Base-by-base conservation (phyloP, 2,888 invertebrate genomes). In the Plebejus argus region DNA sequence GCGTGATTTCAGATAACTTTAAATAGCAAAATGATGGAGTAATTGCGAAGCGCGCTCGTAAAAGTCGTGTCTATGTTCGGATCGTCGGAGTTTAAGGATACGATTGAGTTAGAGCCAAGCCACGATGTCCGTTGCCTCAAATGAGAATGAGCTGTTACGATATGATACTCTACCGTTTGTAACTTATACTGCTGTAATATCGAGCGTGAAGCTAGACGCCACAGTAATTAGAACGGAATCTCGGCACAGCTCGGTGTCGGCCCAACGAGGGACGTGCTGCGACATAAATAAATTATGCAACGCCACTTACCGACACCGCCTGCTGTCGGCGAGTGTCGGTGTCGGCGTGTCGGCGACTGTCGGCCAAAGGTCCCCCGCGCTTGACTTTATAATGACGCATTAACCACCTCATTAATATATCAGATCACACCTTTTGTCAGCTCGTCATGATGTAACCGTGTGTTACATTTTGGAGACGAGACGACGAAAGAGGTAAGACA, bases 251-350 rank as follows among this genome's bases (percentile, higher is more conserved):
- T 53, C 53, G 53, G 18, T 81, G 85, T 83, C 84, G 83, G 85
- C 88, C 84, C 86, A 85, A 87, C 88, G 84, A 86, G 90, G 86
- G 87, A 89, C 93, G 92, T 92, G 93, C 87, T 88, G 86, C 84
- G 84, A 91, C 92, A 93, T 92, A 92, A 90, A 91, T 92, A 90
- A 90, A 91, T 92, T 91, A 92, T 93, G 90, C 90, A 91, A 87
- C 88, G 86, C 87, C 89, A 90, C 89, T 91, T 90, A 89, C 86
- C 86, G 84, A 84, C 86, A 86, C 86, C 83, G 82, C 83, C 82
- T 81, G 79, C 80, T 83, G 81, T 81, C 84, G 71, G 79, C 61
- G 61, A 28, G 53, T 66, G 66, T 28, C 66, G 66, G 66, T 12
- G 39, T n/a, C n/a, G n/a, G n/a, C 5, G 28, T 66, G 66, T 66